Evolutionary conservation across 23 tunicate genomes (phyloP), one percentile per base, ranked within the genome.

Genomic region (Aplidium turbinatum): DNA sequence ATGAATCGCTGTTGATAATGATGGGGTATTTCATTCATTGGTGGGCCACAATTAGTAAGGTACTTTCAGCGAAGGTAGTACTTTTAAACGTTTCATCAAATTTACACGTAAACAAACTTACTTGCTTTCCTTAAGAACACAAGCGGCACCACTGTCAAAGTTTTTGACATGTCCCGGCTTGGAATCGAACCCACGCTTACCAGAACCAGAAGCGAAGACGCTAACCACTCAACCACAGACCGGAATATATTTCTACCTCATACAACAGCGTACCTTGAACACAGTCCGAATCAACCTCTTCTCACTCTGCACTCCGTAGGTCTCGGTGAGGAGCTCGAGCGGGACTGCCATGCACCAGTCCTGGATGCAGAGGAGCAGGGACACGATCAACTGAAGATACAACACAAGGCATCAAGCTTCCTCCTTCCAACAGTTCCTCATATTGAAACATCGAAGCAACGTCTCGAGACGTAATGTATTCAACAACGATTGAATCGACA

Each of bases 271-370:
- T 66, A 88, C 96, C 80, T 88, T 88, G 52, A 88, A 88, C 27
- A 88, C 96, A 24, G 96, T 88, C n/a, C 96, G 69, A 11, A 88
- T 88, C 36, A 88, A 47, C 18, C 96, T 57, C 31, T 88, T 88
- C 47, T 77, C 96, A 13, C 83, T 88, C 20, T 85, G 64, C 0
- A 76, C 76, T 3, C 78, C 76, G 38, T 77, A 24, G 7, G 67
- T 70, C 34, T 47, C 60, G 60, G 21, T 19, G 26, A 53, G 21
- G 4, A 53, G 21, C 16, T 76, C 70, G 52, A 90, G 67, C 28
- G 97, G 97, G 18, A 90, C 81, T 21, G 54, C 64, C 97, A 90
- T 90, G 79, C 97, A 82, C 97, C 97, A 90, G 38, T 90, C 97
- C 55, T 79, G 56, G 3, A 90, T 77, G 51, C 89, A 72, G 29